phyloP scores from a whole-genome alignment of 2,797 vertebrate genomes.

The Echeneis naucrates region DNA sequence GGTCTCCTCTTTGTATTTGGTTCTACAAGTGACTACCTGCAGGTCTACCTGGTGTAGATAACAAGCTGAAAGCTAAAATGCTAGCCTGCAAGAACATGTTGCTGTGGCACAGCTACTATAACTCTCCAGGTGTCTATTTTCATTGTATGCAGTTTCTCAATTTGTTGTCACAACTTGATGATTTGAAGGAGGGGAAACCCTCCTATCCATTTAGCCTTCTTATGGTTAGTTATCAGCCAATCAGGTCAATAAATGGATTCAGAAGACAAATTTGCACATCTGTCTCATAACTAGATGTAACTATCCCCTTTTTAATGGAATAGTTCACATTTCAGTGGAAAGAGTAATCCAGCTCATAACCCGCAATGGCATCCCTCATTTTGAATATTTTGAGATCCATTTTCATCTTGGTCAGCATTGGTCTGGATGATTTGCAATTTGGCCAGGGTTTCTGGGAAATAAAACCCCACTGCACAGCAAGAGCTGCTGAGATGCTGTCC shows the following conservation, averaged over 20 bases:
- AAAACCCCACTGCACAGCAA: neutral
- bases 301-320: neutral
- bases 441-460: slow-evolving; percentile 7
- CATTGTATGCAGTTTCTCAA: neutral
- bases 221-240: neutral
- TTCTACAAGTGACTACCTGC: neutral
- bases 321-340: neutral
- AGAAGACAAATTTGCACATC: neutral
- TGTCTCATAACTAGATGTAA: neutral
- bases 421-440: neutral
- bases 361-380: neutral
- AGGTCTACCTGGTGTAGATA: neutral
- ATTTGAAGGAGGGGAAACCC: neutral
- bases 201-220: slow-evolving; percentile 5
- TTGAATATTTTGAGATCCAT: neutral
- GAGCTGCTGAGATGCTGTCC: neutral
- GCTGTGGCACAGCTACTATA: too few species aligned
- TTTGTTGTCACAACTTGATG: slow-evolving; percentile 2
- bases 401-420: neutral
- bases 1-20: neutral
- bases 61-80: neutral
- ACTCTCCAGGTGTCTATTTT: too few species aligned
- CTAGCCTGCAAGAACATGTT: neutral
- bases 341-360: neutral
- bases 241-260: neutral